These are phyloP conservation scores for Fulmarus glacialis DNA, from an alignment of 2,113 vertebrate species.

Conservation along the genomic window DNA sequence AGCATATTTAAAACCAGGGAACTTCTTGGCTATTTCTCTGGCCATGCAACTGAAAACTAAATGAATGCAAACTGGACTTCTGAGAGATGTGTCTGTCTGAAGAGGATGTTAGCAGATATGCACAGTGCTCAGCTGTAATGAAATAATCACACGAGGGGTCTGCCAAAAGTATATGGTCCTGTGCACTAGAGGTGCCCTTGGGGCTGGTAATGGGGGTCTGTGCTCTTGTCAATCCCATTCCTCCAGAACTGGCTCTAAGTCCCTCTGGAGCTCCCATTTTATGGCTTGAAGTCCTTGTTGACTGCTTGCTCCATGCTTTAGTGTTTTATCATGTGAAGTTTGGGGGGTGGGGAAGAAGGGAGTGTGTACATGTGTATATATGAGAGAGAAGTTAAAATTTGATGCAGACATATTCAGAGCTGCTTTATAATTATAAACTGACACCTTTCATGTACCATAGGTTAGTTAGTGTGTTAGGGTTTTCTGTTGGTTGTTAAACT, in stretches of 20 bases:
- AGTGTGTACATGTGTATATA: accelerated
- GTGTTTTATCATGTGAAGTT: not conserved
- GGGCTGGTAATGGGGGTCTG: not conserved
- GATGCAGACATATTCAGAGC: not conserved
- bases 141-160: not conserved
- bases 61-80: not conserved
- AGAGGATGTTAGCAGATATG: not conserved
- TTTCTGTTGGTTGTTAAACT: constrained; percentile 18
- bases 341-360: not conserved
- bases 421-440: not conserved
- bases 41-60: not conserved
- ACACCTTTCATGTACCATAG: not conserved
- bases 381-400: not conserved
- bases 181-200: not conserved
- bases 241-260: not conserved
- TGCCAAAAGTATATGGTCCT: not conserved
- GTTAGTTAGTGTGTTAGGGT: not conserved
- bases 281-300: not conserved
- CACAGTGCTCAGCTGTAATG: not conserved
- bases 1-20: not conserved
- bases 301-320: not conserved
- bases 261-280: not conserved
- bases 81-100: not conserved
- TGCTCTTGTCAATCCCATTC: not conserved
- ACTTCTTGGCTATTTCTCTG: not conserved